Base-by-base conservation (phyloP, 2,888 invertebrate genomes). In the Protonemura montana region DNA sequence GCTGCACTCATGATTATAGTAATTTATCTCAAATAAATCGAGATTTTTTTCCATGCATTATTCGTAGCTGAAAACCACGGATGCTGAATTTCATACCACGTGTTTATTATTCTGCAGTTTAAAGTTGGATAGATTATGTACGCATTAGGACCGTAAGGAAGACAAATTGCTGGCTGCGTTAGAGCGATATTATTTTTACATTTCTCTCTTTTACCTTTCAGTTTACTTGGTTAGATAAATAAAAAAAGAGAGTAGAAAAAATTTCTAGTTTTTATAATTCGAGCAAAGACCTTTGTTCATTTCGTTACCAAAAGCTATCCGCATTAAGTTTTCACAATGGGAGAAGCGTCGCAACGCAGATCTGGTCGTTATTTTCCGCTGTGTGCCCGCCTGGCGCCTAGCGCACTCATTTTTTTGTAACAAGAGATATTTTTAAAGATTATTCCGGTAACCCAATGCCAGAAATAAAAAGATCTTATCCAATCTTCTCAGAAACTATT, bases 221-320 rank as follows among this genome's bases (percentile, higher is more conserved):
- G 41, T 83, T 83, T 78, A 27, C 82, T 83, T 41, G 27, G 28
- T 28, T 78, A 30, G 41, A 42, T 26, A 26, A 41, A 41, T 25
- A 83, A 83, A 42, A n/a, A 35, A 21, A 29, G 30, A 29, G 30
- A 82, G 41, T n/a, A 42, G 42, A 83, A 41, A 83, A 41, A 26
- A 41, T 13, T 42, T 35, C 35, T 83, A 35, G 28, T 83, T 83
- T 83, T 83, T 30, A 35, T 83, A 83, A 30, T 83, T 41, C 59
- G 59, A 59, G 59, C 78, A 59, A 41, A 83, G 35, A n/a, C 82
- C 82, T 83, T 83, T 83, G 82, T 83, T 83, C 82, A 83, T 83
- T 83, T 83, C 82, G 29, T 42, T 35, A 26, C 82, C 21, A 83
- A 83, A 41, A 83, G 82, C 41, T 16, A 42, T 83, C 35, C 42